Evolutionary conservation across 2,797 vertebrate species (phyloP).

Genomic region (Vultur gryphus): DNA sequence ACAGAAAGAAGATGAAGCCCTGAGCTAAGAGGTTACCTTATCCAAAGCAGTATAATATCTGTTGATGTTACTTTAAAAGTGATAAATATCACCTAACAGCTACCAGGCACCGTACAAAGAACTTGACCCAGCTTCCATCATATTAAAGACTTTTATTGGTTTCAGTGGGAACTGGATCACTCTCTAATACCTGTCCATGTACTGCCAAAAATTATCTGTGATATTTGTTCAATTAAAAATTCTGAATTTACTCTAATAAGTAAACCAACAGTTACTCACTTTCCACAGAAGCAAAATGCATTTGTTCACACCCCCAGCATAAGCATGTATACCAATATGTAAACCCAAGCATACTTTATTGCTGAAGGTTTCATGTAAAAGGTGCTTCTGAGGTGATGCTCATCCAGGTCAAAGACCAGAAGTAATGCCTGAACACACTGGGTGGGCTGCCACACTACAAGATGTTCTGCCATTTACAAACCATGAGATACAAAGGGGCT

Average conservation of each 20-base stretch:
- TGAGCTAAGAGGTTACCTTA: not conserved
- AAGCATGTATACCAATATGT: not conserved
- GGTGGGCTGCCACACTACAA: not conserved
- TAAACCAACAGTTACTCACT: not conserved
- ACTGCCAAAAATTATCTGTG: not conserved
- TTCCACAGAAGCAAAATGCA: not conserved
- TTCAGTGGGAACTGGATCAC: not conserved
- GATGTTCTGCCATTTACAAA: not conserved
- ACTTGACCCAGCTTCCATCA: not conserved
- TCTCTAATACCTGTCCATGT: not conserved
- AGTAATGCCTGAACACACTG: not conserved
- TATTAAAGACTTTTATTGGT: not conserved
- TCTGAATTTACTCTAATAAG: not conserved
- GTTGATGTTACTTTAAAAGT: not conserved
- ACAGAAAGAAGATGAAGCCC: not conserved
- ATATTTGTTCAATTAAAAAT: not conserved
- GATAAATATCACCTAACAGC: not conserved
- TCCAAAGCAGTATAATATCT: not conserved
- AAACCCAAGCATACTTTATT: not conserved
- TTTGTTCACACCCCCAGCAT: not conserved
- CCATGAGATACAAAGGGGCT: not conserved
- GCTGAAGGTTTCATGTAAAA: not conserved
- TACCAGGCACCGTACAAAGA: not conserved
- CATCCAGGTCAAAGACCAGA: not conserved
- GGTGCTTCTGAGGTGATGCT: not conserved